phyloP scores from a whole-genome alignment of 2,113 vertebrate genomes.

The Hyperopisus bebe region DNA sequence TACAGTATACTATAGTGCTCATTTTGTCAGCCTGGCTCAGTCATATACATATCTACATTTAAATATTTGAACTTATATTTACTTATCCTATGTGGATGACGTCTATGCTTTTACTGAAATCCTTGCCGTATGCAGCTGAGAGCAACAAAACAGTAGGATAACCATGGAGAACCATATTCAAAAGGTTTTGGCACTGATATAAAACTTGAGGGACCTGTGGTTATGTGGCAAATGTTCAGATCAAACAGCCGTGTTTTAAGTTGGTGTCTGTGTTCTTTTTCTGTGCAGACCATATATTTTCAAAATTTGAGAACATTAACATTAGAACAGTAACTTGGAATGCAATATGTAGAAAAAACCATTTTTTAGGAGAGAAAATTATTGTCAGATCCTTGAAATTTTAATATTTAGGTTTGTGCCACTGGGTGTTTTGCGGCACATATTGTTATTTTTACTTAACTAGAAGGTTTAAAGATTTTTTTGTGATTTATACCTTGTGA shows the following conservation, averaged over 20 bases:
- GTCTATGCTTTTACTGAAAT: not conserved
- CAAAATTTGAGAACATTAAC: not conserved
- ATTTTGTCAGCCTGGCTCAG: not conserved
- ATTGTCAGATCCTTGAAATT: not conserved
- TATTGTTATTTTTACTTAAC: not conserved
- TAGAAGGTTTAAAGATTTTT: not conserved
- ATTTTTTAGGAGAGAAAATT: not conserved
- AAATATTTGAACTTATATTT: not conserved
- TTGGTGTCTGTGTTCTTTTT: not conserved
- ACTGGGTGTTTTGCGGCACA: not conserved
- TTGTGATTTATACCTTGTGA: not conserved
- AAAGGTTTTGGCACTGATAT: not conserved
- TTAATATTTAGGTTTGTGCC: not conserved
- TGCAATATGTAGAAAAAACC: not conserved
- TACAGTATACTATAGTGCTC: not conserved
- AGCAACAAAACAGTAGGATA: not conserved
- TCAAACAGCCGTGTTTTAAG: not conserved
- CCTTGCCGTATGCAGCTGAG: not conserved
- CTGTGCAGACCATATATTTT: not conserved
- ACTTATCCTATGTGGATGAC: not conserved
- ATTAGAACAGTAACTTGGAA: not conserved
- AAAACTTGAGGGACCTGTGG: not conserved
- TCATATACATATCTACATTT: not conserved
- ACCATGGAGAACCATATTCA: not conserved
- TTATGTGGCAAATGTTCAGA: not conserved